These are phyloP conservation scores for Cirrhinus molitorella DNA, from an alignment of 2,797 vertebrate genomes.

Conservation along the genomic window DNA sequence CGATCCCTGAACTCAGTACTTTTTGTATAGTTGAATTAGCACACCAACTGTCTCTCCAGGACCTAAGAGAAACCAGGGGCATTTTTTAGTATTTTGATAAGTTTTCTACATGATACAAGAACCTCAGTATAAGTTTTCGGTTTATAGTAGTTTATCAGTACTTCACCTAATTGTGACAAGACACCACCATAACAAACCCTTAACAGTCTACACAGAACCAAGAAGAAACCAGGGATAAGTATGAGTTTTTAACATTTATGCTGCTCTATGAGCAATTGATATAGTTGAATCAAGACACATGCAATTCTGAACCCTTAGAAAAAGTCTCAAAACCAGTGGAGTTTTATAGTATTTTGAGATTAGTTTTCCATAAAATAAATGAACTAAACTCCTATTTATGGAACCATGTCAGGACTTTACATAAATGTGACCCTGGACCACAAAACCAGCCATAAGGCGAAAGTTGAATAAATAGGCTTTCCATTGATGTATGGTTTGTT, in stretches of 20 bases:
- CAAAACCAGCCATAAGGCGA: no score
- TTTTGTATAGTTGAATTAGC: no score
- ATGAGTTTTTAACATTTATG: background rate
- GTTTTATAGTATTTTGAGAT: background rate
- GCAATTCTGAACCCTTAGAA: background rate
- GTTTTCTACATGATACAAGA: background rate
- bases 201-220: background rate
- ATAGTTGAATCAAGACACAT: constrained; percentile 5
- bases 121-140: background rate
- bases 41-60: background rate
- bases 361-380: background rate
- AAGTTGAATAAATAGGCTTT: no score
- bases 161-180: background rate
- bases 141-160: background rate
- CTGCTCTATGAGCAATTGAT: background rate
- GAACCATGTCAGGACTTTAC: background rate
- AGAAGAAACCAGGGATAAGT: background rate
- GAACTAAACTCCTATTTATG: background rate
- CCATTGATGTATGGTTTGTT: no score
- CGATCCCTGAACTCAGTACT: no score
- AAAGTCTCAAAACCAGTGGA: background rate
- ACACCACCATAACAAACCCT: background rate
- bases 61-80: background rate
- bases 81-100: background rate
- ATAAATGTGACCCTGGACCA: background rate